Evolutionary conservation across 2,888 invertebrate species (phyloP).

Genomic region (Lingula anatina): DNA sequence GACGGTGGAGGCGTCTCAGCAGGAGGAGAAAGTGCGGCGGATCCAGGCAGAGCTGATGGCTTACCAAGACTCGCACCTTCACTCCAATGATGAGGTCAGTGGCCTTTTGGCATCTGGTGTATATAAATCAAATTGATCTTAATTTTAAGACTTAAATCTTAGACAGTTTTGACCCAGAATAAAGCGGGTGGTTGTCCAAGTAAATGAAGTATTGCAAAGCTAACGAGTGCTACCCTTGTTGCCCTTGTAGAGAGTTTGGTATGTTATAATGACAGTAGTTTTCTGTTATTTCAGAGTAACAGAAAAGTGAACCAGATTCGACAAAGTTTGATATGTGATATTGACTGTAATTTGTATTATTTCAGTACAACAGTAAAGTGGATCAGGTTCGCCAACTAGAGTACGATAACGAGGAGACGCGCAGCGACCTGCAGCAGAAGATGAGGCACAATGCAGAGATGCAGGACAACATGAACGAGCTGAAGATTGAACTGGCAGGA

Average conservation of each 20-base stretch:
- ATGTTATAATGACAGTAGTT: too few species aligned
- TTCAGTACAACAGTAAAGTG: constrained; percentile 37
- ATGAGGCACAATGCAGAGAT: constrained; percentile 30
- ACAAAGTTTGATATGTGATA: not conserved
- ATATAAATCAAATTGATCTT: too few species aligned
- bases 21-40: constrained; percentile 35
- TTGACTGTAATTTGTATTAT: too few species aligned
- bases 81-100: constrained; percentile 32
- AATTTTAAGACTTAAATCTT: too few species aligned
- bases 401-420: constrained; percentile 36
- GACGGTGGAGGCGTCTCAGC: constrained; percentile 36
- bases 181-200: too few species aligned
- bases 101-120: too few species aligned
- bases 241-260: too few species aligned
- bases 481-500: constrained; percentile 33
- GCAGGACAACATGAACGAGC: constrained; percentile 32
- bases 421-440: constrained; percentile 32
- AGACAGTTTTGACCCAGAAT: too few species aligned
- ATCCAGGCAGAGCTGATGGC: constrained; percentile 33
- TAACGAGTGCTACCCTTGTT: not conserved
- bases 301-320: constrained; percentile 1
- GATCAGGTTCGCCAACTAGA: constrained; percentile 41
- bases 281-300: not conserved
- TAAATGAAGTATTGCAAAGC: too few species aligned
- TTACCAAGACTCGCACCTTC: constrained; percentile 39